Evolutionary conservation across 2,113 vertebrate species (phyloP), one percentile per base, ranked within the genome.

Genomic region (Carassius carassius): DNA sequence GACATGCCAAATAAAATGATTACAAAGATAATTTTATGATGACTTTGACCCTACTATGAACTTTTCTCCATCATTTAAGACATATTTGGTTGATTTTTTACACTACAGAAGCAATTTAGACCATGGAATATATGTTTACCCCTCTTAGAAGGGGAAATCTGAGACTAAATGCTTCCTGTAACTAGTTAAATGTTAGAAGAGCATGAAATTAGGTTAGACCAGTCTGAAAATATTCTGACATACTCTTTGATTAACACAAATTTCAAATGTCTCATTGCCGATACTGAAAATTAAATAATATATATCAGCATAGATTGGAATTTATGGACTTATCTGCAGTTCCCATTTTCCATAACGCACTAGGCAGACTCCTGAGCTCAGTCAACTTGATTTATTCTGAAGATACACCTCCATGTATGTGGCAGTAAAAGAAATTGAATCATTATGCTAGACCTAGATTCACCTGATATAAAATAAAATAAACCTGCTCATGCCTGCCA

Each of bases 391-490:
- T 84, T 84, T 84, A 84, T 78, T 73, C 49, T 80, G 16, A 44
- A 51, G 56, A 78, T 60, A 70, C 73, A 23, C 76, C n/a, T 23
- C 41, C 41, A 23, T 37, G 56, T 41, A 72, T 60, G 69, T 78
- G 47, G 76, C 56, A 79, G 81, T 56, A 74, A 74, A 74, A 73
- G 58, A 79, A 78, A 78, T 86, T 62, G 32, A 79, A 83, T 83
- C 81, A 86, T 87, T 84, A 87, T 60, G 51, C 76, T 49, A 85
- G 78, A 77, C 74, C 78, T 81, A 78, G 63, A 85, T 51, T 85
- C 70, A 47, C 70, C 62, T 60, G 70, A 81, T 37, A 84, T 62
- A 62, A 78, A 77, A 62, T 77, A 4, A 79, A 77, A 82, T 84
- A 69, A 83, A 72, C 74, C 60, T 47, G 37, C 58, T 63, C 25